Evolutionary conservation across 2,888 invertebrate genomes (phyloP), one percentile per base, ranked within the genome.

Genomic region (Lysandra coridon): DNA sequence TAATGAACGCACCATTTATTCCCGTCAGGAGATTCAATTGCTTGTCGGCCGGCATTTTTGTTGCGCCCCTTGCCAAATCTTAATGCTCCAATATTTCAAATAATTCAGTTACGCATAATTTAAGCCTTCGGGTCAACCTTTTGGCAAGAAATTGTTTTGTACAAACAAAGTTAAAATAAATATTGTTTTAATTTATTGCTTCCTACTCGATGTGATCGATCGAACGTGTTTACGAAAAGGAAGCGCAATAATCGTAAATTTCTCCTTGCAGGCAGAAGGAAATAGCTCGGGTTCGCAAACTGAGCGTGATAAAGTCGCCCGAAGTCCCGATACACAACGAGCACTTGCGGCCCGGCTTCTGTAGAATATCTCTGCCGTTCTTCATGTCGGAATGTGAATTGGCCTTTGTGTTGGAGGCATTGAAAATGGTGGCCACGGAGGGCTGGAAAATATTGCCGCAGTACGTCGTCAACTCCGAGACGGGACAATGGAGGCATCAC

Each of bases 361-460:
- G 97, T 44, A 95, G 98, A 82, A 95, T 99, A 40, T 98, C 98
- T 78, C 95, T 99, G 79, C 98, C 98, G 0, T 98, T 96, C 90
- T 98, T 98, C 89, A 97, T 97, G 95, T 95, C 96, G 33, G 97
- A 98, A 83, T 92, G 96, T 76, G 97, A 98, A 87, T 92, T 98
- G 33, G 97, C 97, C 0, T 98, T 97, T 88, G 96, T 98, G 2
- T 92, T 98, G 83, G 97, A 98, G 90, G 98, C 98, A 0, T 92
- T 98, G 30, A 96, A 97, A 88, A 97, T 98, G 96, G 97, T 98
- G 0, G 98, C 98, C 0, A 97, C 97, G 4, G 97, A 98, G 92
- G 98, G 97, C 0, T 98, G 98, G 97, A 98, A 98, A 86, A 95
- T 98, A 73, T 89, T 98, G 79, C 98, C 98, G 0, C 97, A 98